A percentile compares a stretch with the other conserved stretches of the same genome.
Conservation (phyloP, 2,888 invertebrate genomes). For the Torymus tubicola region DNA sequence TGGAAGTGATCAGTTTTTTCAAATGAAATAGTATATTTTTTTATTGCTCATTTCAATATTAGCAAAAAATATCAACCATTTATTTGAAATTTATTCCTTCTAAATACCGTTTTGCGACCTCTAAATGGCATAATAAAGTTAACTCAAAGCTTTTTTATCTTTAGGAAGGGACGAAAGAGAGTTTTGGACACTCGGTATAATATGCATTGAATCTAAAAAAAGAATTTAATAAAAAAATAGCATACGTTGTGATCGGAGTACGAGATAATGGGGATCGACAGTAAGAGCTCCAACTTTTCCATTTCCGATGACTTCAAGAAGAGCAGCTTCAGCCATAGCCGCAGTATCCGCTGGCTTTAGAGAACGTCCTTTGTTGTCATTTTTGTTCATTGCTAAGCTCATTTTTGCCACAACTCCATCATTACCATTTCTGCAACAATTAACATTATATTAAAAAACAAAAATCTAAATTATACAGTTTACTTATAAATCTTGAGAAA, state of each 20-base stretch:
- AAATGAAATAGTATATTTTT: no score
- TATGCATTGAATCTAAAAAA: not conserved
- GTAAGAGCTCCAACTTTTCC: conserved; percentile 88
- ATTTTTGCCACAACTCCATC: conserved; percentile 86
- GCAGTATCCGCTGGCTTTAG: conserved; percentile 70
- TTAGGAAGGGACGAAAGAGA: no score
- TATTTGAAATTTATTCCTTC: no score
- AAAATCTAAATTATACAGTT: not conserved
- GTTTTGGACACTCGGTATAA: not conserved
- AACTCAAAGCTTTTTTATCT: no score
- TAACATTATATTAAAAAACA: conserved; percentile 5
- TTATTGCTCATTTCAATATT: no score
- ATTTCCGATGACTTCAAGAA: conserved; percentile 83
- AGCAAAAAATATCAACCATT: no score
- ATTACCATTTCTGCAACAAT: conserved; percentile 65
- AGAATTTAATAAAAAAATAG: not conserved
- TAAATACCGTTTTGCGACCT: no score
- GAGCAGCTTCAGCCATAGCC: conserved; percentile 78
- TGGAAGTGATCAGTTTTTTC: no score
- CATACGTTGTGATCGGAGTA: conserved; percentile 86
- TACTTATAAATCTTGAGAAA: not conserved
- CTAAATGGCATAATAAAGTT: no score
- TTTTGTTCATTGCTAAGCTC: conserved; percentile 86
- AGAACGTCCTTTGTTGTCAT: conserved; percentile 71
- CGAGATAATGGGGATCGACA: conserved; percentile 88